phyloP scores from a whole-genome alignment of 1,140 invertebrate genomes.

The Panagrolaimus sp. region DNA sequence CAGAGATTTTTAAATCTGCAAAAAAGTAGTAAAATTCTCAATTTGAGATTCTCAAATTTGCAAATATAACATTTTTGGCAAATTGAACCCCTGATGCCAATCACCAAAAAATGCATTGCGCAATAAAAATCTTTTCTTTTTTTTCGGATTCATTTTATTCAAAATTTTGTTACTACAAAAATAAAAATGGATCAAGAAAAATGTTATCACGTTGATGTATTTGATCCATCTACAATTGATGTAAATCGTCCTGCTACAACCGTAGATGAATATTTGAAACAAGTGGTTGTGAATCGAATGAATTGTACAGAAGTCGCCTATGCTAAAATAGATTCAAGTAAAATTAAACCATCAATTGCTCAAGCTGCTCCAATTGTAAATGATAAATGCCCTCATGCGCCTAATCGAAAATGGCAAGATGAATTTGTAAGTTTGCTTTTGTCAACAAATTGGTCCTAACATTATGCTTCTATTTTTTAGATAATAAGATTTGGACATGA shows the following conservation, averaged over 20 bases:
- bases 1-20: no score
- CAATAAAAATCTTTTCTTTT: no score
- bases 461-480: no score
- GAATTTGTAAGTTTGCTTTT: slow-evolving; percentile 20
- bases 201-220: slow-evolving; percentile 31
- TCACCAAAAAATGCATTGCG: no score
- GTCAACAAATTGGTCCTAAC: not conserved
- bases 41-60: no score
- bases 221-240: slow-evolving; percentile 30
- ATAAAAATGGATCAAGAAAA: slow-evolving; percentile 18
- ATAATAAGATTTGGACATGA: slow-evolving; percentile 24
- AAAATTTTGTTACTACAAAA: no score
- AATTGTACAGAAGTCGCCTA: slow-evolving; percentile 21
- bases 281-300: slow-evolving; percentile 26
- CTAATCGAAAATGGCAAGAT: slow-evolving; percentile 28
- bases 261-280: slow-evolving; percentile 35
- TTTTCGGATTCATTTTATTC: no score
- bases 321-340: slow-evolving; percentile 14
- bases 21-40: no score
- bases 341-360: slow-evolving; percentile 7
- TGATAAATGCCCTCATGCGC: slow-evolving; percentile 13
- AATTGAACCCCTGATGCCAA: no score
- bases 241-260: slow-evolving; percentile 34
- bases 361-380: not conserved
- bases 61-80: no score